Percentiles rank a stretch among this genome's conserved stretches.
These are phyloP conservation scores for Ammospiza maritima DNA, from an alignment of 2,797 vertebrate species.

Conservation along the genomic window DNA sequence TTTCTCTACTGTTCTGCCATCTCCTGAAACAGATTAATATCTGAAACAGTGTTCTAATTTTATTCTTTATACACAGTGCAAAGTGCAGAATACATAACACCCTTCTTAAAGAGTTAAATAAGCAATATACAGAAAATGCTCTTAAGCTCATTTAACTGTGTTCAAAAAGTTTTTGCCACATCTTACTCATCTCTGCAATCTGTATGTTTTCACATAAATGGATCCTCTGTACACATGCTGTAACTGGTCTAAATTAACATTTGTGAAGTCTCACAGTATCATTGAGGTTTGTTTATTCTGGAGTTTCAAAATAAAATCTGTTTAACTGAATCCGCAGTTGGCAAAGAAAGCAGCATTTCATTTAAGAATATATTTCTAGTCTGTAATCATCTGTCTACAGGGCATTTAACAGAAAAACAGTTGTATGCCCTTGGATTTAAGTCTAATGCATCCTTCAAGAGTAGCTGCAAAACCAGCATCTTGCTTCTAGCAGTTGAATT, in stretches of 20 bases:
- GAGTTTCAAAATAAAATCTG: constrained; percentile 53
- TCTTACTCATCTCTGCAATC: not conserved
- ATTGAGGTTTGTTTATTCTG: constrained; percentile 73
- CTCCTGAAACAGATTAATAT: not conserved
- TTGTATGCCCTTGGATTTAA: constrained; percentile 27
- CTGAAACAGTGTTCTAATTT: not conserved
- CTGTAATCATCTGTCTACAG: constrained; percentile 63
- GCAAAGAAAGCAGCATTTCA: constrained; percentile 49
- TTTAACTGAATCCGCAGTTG: constrained; percentile 34
- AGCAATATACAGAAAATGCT: not conserved
- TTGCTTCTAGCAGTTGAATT: constrained; percentile 28
- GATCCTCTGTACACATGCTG: not conserved
- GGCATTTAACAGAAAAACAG: constrained; percentile 36
- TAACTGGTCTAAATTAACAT: constrained; percentile 38
- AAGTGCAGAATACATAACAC: not conserved
- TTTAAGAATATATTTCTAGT: constrained; percentile 22
- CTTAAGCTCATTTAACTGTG: not conserved
- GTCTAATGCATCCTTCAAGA: not conserved
- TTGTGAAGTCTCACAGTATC: constrained; percentile 44
- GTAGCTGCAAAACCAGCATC: constrained; percentile 5
- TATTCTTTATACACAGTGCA: not conserved
- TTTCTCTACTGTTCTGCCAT: not conserved
- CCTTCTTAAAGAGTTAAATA: not conserved
- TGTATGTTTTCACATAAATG: constrained; percentile 6
- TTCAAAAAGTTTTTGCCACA: not conserved